A percentile compares a stretch with the other conserved stretches of the same genome.
Conservation (phyloP, 2,113 vertebrate genomes). For the Cyprinodon brontotheroides region DNA sequence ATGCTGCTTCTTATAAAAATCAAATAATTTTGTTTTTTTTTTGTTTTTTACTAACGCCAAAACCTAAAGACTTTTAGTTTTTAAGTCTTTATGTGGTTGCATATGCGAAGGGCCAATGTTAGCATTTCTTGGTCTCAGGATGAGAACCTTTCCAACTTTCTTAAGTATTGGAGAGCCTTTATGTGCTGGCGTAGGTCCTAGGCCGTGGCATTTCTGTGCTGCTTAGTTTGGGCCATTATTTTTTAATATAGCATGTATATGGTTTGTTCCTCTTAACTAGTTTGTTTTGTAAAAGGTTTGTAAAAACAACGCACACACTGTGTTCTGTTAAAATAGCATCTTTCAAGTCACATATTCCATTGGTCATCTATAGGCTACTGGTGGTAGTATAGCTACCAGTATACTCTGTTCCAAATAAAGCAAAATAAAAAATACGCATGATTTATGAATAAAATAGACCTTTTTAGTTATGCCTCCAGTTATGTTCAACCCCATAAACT, state of each 20-base stretch:
- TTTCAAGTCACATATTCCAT: not conserved
- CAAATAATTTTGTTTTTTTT: not conserved
- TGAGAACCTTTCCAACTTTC: not conserved
- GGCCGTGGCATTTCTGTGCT: slow-evolving; percentile 1
- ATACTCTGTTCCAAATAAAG: too few species aligned
- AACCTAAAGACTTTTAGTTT: not conserved
- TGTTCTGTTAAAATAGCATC: not conserved
- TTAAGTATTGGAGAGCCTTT: slow-evolving; percentile 60
- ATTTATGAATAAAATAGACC: too few species aligned
- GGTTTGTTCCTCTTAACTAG: not conserved
- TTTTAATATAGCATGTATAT: not conserved
- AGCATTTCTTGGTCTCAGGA: slow-evolving; percentile 29
- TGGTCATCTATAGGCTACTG: not conserved
- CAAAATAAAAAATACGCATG: too few species aligned
- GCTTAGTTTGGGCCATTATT: not conserved
- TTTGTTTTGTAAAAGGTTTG: too few species aligned
- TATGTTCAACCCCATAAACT: too few species aligned
- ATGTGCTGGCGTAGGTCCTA: not conserved
- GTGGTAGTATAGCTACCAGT: too few species aligned
- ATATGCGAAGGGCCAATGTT: not conserved
- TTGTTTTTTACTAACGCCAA: not conserved
- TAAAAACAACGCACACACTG: not conserved
- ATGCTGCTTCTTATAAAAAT: not conserved
- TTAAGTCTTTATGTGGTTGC: not conserved
- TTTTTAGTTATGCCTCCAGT: too few species aligned